A percentile compares a stretch with the other conserved stretches of the same genome.
These are phyloP conservation scores for Brachyrhaphis roseni DNA, from an alignment of 2,797 vertebrate genomes.

Conservation along the genomic window DNA sequence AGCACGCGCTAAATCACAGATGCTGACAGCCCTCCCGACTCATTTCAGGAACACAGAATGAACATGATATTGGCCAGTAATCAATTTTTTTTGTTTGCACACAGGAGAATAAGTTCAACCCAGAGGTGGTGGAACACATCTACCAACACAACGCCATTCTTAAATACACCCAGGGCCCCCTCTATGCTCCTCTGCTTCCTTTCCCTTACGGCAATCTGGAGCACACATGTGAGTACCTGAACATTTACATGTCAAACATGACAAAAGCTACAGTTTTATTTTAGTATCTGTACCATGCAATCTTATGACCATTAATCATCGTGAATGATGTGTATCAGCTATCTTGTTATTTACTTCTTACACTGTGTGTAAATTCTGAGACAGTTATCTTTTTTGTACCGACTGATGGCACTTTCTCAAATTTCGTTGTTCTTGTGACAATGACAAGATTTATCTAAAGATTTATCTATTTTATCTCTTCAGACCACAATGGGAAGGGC, in stretches of 20 bases:
- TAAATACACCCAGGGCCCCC: slow-evolving; percentile 89
- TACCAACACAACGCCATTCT: slow-evolving; percentile 93
- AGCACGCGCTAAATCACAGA: slow-evolving; percentile 35
- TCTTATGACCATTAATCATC: no score
- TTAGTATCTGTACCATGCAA: neutral
- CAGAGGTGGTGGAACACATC: slow-evolving; percentile 92
- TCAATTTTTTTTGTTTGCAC: slow-evolving; percentile 17
- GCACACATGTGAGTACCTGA: slow-evolving; percentile 86
- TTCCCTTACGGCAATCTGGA: slow-evolving; percentile 89
- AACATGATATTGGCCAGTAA: slow-evolving; percentile 6
- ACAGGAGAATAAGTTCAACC: slow-evolving; percentile 90
- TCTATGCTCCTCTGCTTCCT: slow-evolving; percentile 93
- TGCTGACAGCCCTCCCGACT: slow-evolving; percentile 12
- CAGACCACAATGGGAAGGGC: slow-evolving; percentile 82
- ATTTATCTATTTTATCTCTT: no score
- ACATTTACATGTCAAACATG: slow-evolving; percentile 8
- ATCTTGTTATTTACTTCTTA: no score
- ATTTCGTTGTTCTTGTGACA: no score
- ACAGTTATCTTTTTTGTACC: no score
- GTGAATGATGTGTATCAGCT: no score
- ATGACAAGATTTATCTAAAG: no score
- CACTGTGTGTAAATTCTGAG: no score
- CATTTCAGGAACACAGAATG: slow-evolving; percentile 13
- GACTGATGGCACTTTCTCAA: no score
- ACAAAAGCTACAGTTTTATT: neutral